Conservation (phyloP, 2,888 invertebrate species). For the Drosophila falleni region DNA sequence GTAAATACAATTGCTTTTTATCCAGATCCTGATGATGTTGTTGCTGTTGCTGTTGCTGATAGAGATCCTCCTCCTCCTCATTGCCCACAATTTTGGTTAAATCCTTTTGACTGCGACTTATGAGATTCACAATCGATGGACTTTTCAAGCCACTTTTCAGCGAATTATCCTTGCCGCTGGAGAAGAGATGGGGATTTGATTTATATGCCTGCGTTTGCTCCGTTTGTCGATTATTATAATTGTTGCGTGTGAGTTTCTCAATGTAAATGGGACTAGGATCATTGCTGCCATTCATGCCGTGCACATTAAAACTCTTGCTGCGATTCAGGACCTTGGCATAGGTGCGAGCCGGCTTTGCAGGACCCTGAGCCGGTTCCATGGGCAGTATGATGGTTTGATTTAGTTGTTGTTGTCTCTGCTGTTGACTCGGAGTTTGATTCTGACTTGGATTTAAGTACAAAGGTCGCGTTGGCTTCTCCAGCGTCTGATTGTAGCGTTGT, state of each 20-base stretch:
- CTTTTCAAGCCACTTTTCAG: slow-evolving; percentile 88
- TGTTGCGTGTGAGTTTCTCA: slow-evolving; percentile 84
- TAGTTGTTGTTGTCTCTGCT: slow-evolving; percentile 17
- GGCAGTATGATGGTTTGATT: slow-evolving; percentile 11
- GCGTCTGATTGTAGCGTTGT: slow-evolving; percentile 25
- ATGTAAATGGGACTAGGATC: slow-evolving; percentile 85
- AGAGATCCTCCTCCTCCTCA: slow-evolving; percentile 59
- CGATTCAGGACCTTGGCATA: slow-evolving; percentile 90
- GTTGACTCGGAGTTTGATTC: slow-evolving; percentile 20
- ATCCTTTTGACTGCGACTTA: slow-evolving; percentile 93
- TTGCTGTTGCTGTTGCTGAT: slow-evolving; percentile 2
- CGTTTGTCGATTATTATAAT: slow-evolving; percentile 64
- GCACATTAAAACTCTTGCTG: slow-evolving; percentile 94
- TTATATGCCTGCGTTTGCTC: slow-evolving; percentile 87
- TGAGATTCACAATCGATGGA: slow-evolving; percentile 94
- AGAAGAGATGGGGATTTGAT: slow-evolving; percentile 91
- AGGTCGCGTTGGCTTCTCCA: slow-evolving; percentile 36
- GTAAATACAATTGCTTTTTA: slow-evolving; percentile 89
- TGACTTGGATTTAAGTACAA: slow-evolving; percentile 6
- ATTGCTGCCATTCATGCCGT: slow-evolving; percentile 87
- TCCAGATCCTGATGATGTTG: slow-evolving; percentile 77
- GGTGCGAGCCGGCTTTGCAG: slow-evolving; percentile 92
- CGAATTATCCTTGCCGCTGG: slow-evolving; percentile 76
- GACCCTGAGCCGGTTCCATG: slow-evolving; percentile 82
- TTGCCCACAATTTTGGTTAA: slow-evolving; percentile 87